These are phyloP conservation scores for Oligia latruncula DNA, from an alignment of 2,888 invertebrate genomes.

Conservation along the genomic window DNA sequence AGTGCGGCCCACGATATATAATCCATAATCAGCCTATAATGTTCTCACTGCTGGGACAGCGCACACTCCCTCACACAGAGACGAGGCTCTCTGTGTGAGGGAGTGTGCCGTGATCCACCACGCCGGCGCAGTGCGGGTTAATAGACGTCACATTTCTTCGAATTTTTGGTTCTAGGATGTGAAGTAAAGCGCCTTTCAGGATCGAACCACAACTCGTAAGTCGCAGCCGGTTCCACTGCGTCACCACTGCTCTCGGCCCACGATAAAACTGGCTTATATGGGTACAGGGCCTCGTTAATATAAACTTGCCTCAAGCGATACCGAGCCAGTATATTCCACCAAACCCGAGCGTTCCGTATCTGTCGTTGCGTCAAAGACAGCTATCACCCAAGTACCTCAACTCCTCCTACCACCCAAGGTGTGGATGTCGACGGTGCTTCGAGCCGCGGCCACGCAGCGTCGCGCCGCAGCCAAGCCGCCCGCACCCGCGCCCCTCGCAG, in stretches of 20 bases:
- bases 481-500: slow-evolving; percentile 60
- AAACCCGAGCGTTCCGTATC: background rate
- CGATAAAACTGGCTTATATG: background rate
- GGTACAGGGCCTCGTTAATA: too few species aligned
- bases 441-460: slow-evolving; percentile 79
- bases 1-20: too few species aligned
- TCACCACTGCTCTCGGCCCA: background rate
- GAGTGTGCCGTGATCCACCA: too few species aligned
- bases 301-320: background rate
- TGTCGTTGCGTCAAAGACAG: background rate
- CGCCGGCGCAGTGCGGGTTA: too few species aligned
- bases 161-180: too few species aligned
- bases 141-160: too few species aligned
- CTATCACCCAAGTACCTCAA: background rate
- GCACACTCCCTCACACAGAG: too few species aligned
- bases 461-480: slow-evolving; percentile 70
- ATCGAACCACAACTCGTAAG: background rate
- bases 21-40: background rate
- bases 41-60: too few species aligned
- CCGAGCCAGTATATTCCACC: background rate
- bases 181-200: background rate
- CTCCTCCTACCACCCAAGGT: slow-evolving; percentile 62
- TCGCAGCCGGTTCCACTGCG: background rate
- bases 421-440: slow-evolving; percentile 83
- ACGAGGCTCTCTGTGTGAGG: too few species aligned